Conservation (phyloP, 2,113 vertebrate species). For the Gobio gobio region DNA sequence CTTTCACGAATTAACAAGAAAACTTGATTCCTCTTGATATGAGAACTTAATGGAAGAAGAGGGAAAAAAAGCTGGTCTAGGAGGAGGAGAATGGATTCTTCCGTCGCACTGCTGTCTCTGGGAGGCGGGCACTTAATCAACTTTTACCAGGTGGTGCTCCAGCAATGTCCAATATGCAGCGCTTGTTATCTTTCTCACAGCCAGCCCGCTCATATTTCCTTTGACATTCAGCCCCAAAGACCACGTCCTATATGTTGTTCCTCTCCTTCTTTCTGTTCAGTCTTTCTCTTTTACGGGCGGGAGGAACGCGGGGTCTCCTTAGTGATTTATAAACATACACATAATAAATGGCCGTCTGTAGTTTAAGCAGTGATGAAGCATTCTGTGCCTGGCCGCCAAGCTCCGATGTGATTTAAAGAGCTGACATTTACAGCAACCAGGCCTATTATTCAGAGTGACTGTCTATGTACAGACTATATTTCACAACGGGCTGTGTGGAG, state of each 20-base stretch:
- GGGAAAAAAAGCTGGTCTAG: not conserved
- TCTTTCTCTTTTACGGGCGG: constrained; percentile 62
- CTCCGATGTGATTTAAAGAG: constrained; percentile 93
- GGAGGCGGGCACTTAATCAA: constrained; percentile 42
- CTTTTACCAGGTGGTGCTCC: constrained; percentile 46
- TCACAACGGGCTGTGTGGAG: constrained; percentile 87
- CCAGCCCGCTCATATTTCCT: constrained; percentile 26
- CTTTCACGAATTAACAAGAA: not conserved
- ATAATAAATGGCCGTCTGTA: constrained; percentile 92
- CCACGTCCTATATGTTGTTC: constrained; percentile 53
- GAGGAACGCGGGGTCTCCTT: constrained; percentile 84
- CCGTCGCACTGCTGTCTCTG: constrained; percentile 9
- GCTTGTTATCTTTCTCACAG: constrained; percentile 42
- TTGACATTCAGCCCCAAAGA: constrained; percentile 45
- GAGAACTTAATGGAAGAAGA: not conserved
- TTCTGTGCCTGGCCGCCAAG: constrained; percentile 83
- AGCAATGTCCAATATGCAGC: constrained; percentile 35
- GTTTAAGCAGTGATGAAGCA: constrained; percentile 93
- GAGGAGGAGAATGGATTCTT: constrained; percentile 1
- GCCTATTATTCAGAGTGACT: constrained; percentile 99
- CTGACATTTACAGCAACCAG: constrained; percentile 95
- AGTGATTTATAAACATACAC: constrained; percentile 97
- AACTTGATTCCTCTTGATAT: constrained; percentile 9
- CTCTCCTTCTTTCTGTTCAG: constrained; percentile 32
- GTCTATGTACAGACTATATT: constrained; percentile 95